Evolutionary conservation across 2,113 vertebrate species (phyloP).

Genomic region (Xenotilapia longispinis): DNA sequence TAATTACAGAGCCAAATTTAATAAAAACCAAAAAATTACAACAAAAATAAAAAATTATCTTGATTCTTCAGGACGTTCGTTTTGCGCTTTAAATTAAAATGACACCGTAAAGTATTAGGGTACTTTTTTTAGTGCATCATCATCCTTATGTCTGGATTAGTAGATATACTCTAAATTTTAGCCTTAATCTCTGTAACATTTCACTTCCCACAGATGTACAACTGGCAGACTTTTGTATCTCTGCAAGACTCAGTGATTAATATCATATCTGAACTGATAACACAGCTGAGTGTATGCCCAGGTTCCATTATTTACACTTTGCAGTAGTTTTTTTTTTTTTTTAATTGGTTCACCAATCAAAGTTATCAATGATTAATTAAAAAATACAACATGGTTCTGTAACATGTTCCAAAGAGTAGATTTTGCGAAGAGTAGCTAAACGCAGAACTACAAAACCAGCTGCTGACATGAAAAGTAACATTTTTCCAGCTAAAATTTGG

Average conservation of each 20-base stretch:
- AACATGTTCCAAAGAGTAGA: not conserved
- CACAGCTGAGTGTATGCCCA: not conserved
- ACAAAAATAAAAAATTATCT: not conserved
- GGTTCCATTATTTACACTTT: not conserved
- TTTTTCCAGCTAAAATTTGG: not conserved
- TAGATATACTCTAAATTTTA: not conserved
- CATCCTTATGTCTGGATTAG: not conserved
- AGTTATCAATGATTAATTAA: not conserved
- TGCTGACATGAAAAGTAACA: no score
- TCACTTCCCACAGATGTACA: not conserved
- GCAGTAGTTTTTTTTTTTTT: not conserved
- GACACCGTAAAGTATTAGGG: not conserved
- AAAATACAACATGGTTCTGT: not conserved
- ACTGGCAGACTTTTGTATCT: not conserved
- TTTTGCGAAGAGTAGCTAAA: not conserved
- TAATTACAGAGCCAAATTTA: not conserved
- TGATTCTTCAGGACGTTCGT: not conserved
- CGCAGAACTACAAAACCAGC: not conserved
- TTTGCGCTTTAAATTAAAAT: not conserved
- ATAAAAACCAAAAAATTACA: not conserved
- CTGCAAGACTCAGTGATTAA: not conserved
- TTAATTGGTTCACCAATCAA: not conserved
- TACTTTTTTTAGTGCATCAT: not conserved
- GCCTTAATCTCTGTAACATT: not conserved
- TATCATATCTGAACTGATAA: not conserved